A percentile compares a stretch with the other conserved stretches of the same genome.
phyloP scores from a whole-genome alignment of 2,113 vertebrate species.

The Camelus dromedarius region DNA sequence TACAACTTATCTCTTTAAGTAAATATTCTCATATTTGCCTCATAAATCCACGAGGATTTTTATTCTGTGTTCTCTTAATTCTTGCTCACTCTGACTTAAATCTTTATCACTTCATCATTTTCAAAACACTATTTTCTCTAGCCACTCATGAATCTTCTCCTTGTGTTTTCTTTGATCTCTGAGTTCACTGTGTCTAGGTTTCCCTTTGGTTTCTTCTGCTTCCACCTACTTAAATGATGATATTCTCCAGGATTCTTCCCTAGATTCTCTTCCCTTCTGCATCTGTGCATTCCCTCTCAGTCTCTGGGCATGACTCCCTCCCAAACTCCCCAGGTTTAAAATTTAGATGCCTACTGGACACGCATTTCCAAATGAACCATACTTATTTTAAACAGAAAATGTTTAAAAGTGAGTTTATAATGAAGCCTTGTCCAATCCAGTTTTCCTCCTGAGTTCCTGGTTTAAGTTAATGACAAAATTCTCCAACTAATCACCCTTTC shows the following conservation, averaged over 20 bases:
- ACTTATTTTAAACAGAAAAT: neutral
- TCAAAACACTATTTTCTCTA: neutral
- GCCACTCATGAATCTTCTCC: neutral
- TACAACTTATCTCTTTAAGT: neutral
- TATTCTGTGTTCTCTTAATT: neutral
- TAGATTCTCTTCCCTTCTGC: neutral
- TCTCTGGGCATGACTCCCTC: neutral
- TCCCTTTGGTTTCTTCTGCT: neutral
- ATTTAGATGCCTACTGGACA: neutral
- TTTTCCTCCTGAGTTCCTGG: neutral
- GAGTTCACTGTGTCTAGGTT: neutral
- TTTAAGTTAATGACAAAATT: slow-evolving; percentile 2
- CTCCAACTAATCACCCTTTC: neutral
- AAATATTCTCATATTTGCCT: neutral
- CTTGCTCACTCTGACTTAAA: neutral
- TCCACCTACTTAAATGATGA: neutral
- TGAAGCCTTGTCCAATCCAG: neutral
- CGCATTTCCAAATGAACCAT: neutral
- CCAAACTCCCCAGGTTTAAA: neutral
- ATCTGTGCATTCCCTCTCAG: neutral
- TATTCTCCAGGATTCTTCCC: neutral
- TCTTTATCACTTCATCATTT: neutral
- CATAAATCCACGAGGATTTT: neutral
- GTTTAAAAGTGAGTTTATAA: neutral
- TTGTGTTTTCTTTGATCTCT: neutral